phyloP scores from a whole-genome alignment of 2,797 vertebrate genomes.

The Crax fasciolata region DNA sequence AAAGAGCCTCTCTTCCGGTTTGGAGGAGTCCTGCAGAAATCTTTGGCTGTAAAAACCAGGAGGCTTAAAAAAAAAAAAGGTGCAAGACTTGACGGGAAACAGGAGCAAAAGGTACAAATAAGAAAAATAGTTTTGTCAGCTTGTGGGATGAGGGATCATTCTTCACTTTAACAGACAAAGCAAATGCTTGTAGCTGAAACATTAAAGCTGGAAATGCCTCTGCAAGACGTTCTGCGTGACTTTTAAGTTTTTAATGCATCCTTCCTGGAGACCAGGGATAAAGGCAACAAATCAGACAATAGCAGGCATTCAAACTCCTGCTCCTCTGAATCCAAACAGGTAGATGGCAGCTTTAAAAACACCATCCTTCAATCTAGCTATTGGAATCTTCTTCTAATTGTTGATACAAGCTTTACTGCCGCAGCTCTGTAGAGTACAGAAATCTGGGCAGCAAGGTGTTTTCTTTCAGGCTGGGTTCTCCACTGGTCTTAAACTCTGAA shows the following conservation, averaged over 20 bases:
- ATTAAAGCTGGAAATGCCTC: conserved; percentile 1
- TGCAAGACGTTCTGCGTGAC: background rate
- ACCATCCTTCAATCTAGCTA: background rate
- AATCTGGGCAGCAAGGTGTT: background rate
- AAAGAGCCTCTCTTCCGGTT: background rate
- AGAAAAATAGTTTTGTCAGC: conserved; percentile 14
- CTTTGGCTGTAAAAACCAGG: background rate
- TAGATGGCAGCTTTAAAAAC: background rate
- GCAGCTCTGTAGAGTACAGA: background rate
- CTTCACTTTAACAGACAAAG: conserved; percentile 33
- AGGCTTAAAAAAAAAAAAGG: background rate
- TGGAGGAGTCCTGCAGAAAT: background rate
- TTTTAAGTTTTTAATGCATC: background rate
- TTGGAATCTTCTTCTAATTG: fast-evolving
- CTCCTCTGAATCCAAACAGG: background rate
- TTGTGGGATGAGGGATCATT: background rate
- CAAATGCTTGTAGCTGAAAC: background rate
- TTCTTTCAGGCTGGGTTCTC: background rate
- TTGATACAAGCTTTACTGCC: fast-evolving
- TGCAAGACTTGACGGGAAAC: background rate
- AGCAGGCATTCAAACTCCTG: background rate
- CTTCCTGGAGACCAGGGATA: background rate
- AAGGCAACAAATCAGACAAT: background rate
- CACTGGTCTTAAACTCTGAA: background rate
- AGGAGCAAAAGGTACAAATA: background rate